Evolutionary conservation across 2,888 invertebrate species (phyloP), one percentile per base, ranked within the genome.

Genomic region (Bugulina stolonifera): DNA sequence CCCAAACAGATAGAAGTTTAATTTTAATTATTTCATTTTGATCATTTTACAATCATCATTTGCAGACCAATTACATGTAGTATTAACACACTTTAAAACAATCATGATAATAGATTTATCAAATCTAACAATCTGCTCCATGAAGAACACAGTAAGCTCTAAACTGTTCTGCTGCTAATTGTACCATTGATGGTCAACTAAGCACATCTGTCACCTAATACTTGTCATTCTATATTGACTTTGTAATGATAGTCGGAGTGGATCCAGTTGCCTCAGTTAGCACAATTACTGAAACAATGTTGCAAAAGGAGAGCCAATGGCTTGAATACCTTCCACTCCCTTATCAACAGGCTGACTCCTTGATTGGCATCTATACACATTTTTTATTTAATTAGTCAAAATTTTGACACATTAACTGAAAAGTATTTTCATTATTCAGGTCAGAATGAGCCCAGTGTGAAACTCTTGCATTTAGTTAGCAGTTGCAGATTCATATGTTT

Each of bases 151-250:
- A n/a, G n/a, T n/a, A n/a, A n/a, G n/a, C n/a, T n/a, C n/a, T n/a
- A n/a, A n/a, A n/a, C n/a, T n/a, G n/a, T n/a, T 43, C 43, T 43
- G 5, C 29, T 14, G 18, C 64, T 64, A 64, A 64, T 64, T 64
- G 64, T 10, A 27, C 64, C 27, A 64, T 64, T 64, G 32, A 32
- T 1, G 32, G 32, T 64, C 64, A 64, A 25, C 27, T 25, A 32
- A 64, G 29, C 64, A 64, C 25, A 64, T 64, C 64, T 64, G 64
- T 64, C 64, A 64, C 32, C 25, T 64, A 64, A 64, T 64, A 64
- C 25, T 18, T 64, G 64, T 64, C 64, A 64, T 27, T 32, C 34
- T 29, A 64, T 64, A 64, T 64, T 64, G 64, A 64, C 64, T 64
- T 64, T 64, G 64, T 64, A 64, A 64, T 64, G 64, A 34, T 64